Percentiles rank a stretch among this genome's conserved stretches.
These are phyloP conservation scores for Rhinoderma darwinii DNA, from an alignment of 2,113 vertebrate genomes.

Conservation along the genomic window DNA sequence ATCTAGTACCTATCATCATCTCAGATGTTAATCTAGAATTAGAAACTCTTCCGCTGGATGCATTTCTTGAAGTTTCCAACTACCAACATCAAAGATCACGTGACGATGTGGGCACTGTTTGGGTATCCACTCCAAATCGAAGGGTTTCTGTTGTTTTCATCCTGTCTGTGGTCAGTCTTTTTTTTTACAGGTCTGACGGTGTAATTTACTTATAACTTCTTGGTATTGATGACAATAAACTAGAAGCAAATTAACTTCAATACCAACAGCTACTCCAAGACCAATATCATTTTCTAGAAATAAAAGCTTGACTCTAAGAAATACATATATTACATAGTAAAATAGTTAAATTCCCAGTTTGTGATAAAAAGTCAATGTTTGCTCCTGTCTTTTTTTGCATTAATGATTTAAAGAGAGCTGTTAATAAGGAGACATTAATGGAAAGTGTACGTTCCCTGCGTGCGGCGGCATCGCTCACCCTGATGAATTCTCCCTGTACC, in stretches of 20 bases:
- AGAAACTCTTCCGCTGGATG: no score
- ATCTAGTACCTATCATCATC: no score
- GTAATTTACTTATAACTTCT: no score
- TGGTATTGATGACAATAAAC: neutral
- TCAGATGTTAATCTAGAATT: no score
- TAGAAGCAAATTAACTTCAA: neutral
- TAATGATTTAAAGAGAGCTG: slow-evolving; percentile 30
- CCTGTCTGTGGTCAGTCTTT: no score
- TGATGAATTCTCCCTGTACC: slow-evolving; percentile 25
- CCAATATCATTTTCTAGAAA: neutral
- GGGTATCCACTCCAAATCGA: no score
- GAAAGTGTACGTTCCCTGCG: neutral
- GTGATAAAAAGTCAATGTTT: slow-evolving; percentile 23
- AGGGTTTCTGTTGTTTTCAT: no score
- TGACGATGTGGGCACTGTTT: no score
- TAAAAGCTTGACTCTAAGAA: neutral
- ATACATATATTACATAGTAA: neutral
- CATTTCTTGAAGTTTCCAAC: no score
- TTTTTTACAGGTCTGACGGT: no score
- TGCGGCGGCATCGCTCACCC: slow-evolving; percentile 6
- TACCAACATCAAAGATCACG: no score
- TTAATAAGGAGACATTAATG: slow-evolving; percentile 24
- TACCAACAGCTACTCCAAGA: neutral
- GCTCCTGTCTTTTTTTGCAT: slow-evolving; percentile 29
- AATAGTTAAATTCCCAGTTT: slow-evolving; percentile 14